A percentile compares a stretch with the other conserved stretches of the same genome.
phyloP scores from a whole-genome alignment of 2,888 invertebrate genomes.

The Hemaris fuciformis region DNA sequence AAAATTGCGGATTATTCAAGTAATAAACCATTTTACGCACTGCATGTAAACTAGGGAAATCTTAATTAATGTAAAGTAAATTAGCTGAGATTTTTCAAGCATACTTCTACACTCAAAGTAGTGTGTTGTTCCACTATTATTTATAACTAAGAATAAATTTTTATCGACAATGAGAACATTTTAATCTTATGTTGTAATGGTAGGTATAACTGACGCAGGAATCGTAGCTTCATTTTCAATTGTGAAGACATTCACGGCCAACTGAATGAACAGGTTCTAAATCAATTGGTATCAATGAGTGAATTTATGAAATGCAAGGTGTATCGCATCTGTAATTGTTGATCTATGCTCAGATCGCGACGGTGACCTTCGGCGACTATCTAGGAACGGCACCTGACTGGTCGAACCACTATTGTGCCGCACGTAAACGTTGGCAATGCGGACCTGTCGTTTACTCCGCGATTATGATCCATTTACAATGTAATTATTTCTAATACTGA shows the following conservation, averaged over 20 bases:
- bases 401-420: conserved; percentile 37
- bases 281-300: neutral
- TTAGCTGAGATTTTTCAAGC: no score
- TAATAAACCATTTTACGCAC: neutral
- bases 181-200: no score
- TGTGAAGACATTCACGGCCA: no score
- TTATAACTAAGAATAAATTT: no score
- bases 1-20: neutral
- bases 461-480: neutral
- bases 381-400: conserved; percentile 35
- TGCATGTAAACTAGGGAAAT: no score
- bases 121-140: no score
- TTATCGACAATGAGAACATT: no score
- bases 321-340: neutral
- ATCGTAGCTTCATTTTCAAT: no score
- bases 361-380: conserved; percentile 44
- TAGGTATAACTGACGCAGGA: no score
- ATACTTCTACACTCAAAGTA: no score
- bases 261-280: no score
- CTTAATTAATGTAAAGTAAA: no score
- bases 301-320: neutral
- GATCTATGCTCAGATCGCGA: neutral
- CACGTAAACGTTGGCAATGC: conserved; percentile 21
- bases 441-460: conserved; percentile 14
- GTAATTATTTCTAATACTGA: neutral